phyloP scores from a whole-genome alignment of 2,113 vertebrate species.

The Anser brachyrhynchus region DNA sequence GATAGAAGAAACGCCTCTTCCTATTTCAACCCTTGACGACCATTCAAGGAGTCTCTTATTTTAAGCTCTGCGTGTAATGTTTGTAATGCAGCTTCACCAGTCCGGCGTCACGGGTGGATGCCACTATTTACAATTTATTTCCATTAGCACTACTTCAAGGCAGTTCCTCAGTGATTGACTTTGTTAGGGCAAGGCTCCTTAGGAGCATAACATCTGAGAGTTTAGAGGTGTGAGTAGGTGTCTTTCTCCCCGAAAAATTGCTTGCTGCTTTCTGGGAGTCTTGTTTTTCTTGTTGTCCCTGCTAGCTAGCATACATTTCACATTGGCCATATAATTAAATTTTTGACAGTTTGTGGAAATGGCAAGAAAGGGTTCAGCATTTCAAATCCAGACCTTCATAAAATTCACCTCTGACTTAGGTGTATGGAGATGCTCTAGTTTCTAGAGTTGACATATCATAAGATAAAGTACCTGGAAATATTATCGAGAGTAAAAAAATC shows the following conservation, averaged over 20 bases:
- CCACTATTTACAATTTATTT: not conserved
- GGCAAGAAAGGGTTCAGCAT: not conserved
- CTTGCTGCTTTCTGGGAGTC: not conserved
- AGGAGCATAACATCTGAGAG: not conserved
- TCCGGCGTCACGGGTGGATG: fast-evolving
- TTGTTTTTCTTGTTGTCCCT: not conserved
- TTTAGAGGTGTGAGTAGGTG: not conserved
- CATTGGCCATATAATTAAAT: not conserved
- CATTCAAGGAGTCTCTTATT: not conserved
- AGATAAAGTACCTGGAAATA: not conserved
- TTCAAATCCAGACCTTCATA: not conserved
- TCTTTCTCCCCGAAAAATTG: not conserved
- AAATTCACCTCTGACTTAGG: not conserved
- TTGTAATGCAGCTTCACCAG: not conserved
- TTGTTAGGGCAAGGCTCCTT: not conserved
- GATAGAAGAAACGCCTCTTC: not conserved
- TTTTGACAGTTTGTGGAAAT: not conserved
- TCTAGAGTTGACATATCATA: not conserved
- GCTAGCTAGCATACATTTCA: not conserved
- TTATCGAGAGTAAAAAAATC: not conserved
- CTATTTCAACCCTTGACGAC: not conserved
- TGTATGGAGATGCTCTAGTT: not conserved
- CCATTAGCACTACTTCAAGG: not conserved
- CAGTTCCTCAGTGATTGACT: not conserved
- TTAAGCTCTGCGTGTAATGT: not conserved